These are phyloP conservation scores for Saccopteryx leptura DNA, from an alignment of 2,113 vertebrate species.

Conservation along the genomic window DNA sequence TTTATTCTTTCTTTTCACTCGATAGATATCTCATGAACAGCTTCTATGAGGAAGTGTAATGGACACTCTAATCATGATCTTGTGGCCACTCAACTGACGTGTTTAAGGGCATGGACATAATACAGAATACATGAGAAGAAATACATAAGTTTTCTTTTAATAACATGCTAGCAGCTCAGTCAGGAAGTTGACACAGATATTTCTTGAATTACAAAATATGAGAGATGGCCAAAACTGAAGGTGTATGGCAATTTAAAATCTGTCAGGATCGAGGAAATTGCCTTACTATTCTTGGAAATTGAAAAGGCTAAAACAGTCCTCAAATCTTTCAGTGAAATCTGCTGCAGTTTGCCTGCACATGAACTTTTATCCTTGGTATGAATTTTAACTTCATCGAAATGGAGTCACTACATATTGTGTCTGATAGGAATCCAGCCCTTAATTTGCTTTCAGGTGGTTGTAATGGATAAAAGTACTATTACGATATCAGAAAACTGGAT, in stretches of 20 bases:
- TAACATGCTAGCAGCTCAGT: constrained; percentile 21
- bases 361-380: constrained; percentile 73
- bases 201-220: constrained; percentile 74
- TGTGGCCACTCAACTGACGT: not conserved
- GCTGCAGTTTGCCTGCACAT: constrained; percentile 63
- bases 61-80: constrained; percentile 10
- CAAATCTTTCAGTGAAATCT: constrained; percentile 68
- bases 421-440: constrained; percentile 59
- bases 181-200: constrained; percentile 73
- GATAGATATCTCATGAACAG: constrained; percentile 28
- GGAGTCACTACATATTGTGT: not conserved
- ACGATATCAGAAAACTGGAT: constrained; percentile 54
- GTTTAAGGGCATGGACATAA: constrained; percentile 56
- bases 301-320: constrained; percentile 72
- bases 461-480: constrained; percentile 28
- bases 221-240: constrained; percentile 67
- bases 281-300: constrained; percentile 77
- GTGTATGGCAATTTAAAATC: constrained; percentile 79
- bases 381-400: constrained; percentile 69
- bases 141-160: constrained; percentile 68
- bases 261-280: constrained; percentile 79
- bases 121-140: constrained; percentile 49
- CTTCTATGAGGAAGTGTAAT: not conserved
- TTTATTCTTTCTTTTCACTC: constrained; percentile 24
- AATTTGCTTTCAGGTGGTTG: constrained; percentile 62